Conservation (phyloP, 2,797 vertebrate genomes). For the Sebastolobus altivelis region DNA sequence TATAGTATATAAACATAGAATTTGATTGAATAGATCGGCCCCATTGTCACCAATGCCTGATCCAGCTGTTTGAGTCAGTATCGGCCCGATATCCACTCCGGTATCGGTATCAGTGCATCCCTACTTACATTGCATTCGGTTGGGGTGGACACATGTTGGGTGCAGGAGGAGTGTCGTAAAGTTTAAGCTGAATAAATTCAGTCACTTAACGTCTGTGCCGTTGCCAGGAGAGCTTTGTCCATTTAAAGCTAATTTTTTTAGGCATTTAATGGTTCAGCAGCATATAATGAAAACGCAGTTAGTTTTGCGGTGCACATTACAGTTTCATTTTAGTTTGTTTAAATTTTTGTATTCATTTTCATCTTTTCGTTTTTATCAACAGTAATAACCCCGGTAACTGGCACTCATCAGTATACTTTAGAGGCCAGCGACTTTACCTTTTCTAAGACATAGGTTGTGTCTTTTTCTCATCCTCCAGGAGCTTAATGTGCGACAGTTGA, state of each 20-base stretch:
- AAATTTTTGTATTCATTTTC: rapidly evolving
- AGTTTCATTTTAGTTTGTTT: background rate
- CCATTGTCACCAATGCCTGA: too few species aligned
- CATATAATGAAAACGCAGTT: background rate
- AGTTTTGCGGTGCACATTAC: background rate
- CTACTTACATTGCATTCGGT: background rate
- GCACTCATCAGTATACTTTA: background rate
- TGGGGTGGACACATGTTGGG: background rate
- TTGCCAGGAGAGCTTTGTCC: background rate
- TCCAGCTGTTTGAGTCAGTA: too few species aligned
- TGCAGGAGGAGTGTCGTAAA: background rate
- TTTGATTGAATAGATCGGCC: too few species aligned
- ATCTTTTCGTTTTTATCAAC: background rate
- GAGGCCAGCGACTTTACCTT: background rate
- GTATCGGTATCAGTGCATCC: too few species aligned
- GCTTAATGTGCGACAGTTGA: conserved; percentile 94
- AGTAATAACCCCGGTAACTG: background rate
- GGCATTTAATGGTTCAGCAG: background rate
- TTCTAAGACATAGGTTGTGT: conserved; percentile 2
- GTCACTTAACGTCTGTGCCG: background rate
- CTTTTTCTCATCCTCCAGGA: conserved; percentile 83
- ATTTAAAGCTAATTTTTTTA: background rate
- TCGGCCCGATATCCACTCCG: too few species aligned
- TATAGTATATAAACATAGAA: too few species aligned
- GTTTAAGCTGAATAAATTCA: background rate